A percentile compares a stretch with the other conserved stretches of the same genome.
These are phyloP conservation scores for Formica aserva DNA, from an alignment of 2,888 invertebrate genomes.

Conservation along the genomic window DNA sequence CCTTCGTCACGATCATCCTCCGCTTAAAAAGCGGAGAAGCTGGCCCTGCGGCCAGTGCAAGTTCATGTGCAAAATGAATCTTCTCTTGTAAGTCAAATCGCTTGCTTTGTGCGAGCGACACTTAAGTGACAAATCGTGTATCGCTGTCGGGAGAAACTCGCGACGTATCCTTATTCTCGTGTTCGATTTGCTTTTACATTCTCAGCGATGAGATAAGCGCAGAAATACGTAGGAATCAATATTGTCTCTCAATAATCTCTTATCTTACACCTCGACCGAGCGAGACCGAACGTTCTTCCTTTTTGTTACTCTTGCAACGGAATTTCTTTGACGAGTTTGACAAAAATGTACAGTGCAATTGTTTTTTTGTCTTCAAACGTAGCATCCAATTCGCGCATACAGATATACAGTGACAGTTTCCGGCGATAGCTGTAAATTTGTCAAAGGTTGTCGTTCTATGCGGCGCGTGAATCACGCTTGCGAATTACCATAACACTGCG, in stretches of 20 bases:
- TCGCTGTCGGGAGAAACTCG: constrained; percentile 29
- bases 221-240: not conserved
- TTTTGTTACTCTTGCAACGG: no score
- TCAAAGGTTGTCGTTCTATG: constrained; percentile 28
- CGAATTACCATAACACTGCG: constrained; percentile 42
- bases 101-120: constrained; percentile 60
- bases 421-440: constrained; percentile 61
- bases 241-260: not conserved
- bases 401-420: not conserved
- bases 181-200: constrained; percentile 5
- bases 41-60: constrained; percentile 9
- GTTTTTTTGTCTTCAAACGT: not conserved
- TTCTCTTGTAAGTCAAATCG: constrained; percentile 30
- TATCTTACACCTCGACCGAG: not conserved
- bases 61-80: constrained; percentile 29
- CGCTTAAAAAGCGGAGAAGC: constrained; percentile 9
- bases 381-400: not conserved
- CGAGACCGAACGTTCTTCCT: not conserved
- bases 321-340: not conserved
- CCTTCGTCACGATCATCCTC: constrained; percentile 40
- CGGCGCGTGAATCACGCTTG: constrained; percentile 29
- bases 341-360: not conserved
- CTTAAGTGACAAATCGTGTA: constrained; percentile 67
- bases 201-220: constrained; percentile 20
- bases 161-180: not conserved